Conservation (phyloP, 2,888 invertebrate genomes). For the Athripsodes cinereus region DNA sequence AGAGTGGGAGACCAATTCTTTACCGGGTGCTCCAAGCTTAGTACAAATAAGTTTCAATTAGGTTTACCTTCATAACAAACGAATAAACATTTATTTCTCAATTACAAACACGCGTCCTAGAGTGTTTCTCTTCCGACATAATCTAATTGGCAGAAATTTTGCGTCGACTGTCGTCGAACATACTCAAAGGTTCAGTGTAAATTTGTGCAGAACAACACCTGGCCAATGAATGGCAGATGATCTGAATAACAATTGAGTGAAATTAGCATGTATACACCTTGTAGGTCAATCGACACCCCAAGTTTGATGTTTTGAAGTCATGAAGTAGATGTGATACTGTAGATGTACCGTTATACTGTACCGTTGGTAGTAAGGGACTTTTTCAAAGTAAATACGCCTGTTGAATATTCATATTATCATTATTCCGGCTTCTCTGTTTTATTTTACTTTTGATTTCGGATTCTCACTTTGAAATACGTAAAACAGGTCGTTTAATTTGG, state of each 20-base stretch:
- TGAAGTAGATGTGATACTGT: not conserved
- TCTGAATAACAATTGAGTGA: slow-evolving; percentile 14
- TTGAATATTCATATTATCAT: slow-evolving; percentile 12
- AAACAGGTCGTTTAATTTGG: too few relatives aligned
- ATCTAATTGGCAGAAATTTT: slow-evolving; percentile 1
- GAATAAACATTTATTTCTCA: too few relatives aligned
- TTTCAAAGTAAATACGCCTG: slow-evolving; percentile 6
- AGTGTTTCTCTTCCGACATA: not conserved
- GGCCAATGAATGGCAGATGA: slow-evolving; percentile 12
- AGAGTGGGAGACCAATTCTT: too few relatives aligned
- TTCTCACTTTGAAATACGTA: too few relatives aligned
- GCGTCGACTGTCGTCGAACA: not conserved
- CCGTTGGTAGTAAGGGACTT: slow-evolving; percentile 5
- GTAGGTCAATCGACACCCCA: slow-evolving; percentile 15
- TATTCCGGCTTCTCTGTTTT: too few relatives aligned
- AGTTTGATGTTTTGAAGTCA: not conserved
- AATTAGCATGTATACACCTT: slow-evolving; percentile 13
- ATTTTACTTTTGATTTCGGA: too few relatives aligned
- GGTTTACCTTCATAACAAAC: too few relatives aligned
- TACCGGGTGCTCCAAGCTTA: too few relatives aligned
- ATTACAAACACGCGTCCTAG: too few relatives aligned
- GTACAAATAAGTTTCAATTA: too few relatives aligned
- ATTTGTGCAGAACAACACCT: slow-evolving; percentile 16
- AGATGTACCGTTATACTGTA: not conserved
- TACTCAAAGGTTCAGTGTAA: slow-evolving; percentile 10